Conservation (phyloP, 2,797 vertebrate species). For the Ptychobarbus kaznakovi region DNA sequence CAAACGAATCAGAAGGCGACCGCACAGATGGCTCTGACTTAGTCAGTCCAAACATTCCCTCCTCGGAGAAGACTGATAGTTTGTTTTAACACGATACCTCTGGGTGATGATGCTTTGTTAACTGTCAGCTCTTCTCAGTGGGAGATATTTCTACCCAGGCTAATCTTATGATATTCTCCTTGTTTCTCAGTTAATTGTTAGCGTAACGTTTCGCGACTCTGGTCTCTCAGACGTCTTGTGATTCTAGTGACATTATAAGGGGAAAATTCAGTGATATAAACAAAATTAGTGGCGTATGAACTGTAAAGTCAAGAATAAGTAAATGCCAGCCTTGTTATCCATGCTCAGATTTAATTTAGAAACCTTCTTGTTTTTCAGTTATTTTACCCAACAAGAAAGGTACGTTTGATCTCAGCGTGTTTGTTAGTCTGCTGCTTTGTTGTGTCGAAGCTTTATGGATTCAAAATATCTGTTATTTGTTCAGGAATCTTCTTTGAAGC, state of each 20-base stretch:
- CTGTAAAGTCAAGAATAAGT: neutral
- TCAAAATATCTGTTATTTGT: conserved; percentile 47
- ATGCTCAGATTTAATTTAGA: conserved; percentile 44
- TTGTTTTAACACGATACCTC: conserved; percentile 38
- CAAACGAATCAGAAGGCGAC: conserved; percentile 25
- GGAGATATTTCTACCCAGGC: conserved; percentile 18
- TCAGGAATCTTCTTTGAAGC: neutral
- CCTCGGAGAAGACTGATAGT: conserved; percentile 28
- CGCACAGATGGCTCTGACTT: conserved; percentile 11
- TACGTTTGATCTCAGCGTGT: conserved; percentile 67
- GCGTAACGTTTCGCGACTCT: neutral
- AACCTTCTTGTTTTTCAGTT: conserved; percentile 73
- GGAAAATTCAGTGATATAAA: conserved; percentile 3
- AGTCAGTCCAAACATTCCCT: conserved; percentile 28
- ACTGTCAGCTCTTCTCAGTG: conserved; percentile 14
- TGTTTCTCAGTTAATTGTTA: conserved; percentile 21
- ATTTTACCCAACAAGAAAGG: conserved; percentile 76
- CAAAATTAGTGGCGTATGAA: neutral
- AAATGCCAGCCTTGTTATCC: conserved; percentile 27
- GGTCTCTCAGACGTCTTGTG: neutral
- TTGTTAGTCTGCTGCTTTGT: conserved; percentile 48
- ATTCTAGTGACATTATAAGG: neutral
- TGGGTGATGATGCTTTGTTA: conserved; percentile 30
- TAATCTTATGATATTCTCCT: conserved; percentile 10
- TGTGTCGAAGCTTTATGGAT: conserved; percentile 25